These are phyloP conservation scores for Protonibea diacanthus DNA, from an alignment of 2,797 vertebrate genomes.

Conservation along the genomic window DNA sequence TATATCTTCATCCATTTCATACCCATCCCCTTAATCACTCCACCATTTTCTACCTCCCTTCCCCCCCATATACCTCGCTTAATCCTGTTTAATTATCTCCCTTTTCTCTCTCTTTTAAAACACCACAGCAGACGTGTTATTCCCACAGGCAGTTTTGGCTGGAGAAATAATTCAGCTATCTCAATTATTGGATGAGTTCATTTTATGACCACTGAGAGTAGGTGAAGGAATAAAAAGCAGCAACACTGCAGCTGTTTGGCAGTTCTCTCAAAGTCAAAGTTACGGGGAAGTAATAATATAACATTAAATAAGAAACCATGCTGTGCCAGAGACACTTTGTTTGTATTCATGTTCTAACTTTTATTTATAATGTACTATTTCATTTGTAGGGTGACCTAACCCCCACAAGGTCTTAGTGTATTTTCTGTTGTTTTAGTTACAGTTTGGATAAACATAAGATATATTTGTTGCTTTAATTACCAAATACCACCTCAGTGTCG, in stretches of 20 bases:
- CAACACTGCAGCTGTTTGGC: constrained; percentile 8
- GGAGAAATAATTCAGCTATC: background rate
- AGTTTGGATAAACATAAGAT: too few relatives aligned
- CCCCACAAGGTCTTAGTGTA: background rate
- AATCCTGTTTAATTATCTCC: background rate
- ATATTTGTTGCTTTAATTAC: too few relatives aligned
- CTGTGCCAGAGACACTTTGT: background rate
- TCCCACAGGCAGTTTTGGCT: background rate
- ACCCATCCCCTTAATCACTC: background rate
- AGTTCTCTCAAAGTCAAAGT: constrained; percentile 7
- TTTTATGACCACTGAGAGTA: constrained; percentile 15
- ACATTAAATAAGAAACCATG: background rate
- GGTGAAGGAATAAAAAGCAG: background rate
- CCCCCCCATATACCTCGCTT: background rate
- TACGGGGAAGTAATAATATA: background rate
- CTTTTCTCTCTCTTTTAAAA: background rate
- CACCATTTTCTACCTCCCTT: background rate
- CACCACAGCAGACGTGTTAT: background rate
- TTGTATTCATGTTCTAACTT: background rate
- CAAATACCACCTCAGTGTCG: too few relatives aligned
- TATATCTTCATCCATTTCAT: background rate
- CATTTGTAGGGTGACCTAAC: background rate
- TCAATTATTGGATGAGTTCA: background rate
- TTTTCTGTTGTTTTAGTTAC: too few relatives aligned
- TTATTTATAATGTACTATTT: background rate